Conservation (phyloP, 2,113 vertebrate species). For the Formicarius rufipectus region DNA sequence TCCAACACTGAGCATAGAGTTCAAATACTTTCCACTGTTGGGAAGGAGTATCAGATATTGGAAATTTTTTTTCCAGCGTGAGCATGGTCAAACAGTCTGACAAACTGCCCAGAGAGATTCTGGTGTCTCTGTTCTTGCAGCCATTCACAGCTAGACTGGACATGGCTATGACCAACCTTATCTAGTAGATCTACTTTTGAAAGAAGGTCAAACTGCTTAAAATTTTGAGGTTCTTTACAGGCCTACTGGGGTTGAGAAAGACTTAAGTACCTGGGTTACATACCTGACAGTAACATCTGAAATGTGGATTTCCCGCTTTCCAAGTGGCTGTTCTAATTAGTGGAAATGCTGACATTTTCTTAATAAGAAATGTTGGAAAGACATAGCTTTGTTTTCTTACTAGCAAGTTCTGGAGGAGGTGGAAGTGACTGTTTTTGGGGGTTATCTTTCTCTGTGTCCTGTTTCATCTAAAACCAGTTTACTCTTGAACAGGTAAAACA, state of each 20-base stretch:
- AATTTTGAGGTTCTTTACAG: not conserved
- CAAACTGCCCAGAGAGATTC: not conserved
- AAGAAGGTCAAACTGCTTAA: not conserved
- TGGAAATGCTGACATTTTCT: not conserved
- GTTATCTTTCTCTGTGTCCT: not conserved
- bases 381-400: not conserved
- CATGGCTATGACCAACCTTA: not conserved
- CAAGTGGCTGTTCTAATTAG: not conserved
- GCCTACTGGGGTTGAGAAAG: not conserved
- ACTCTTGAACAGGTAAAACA: not conserved
- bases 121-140: not conserved
- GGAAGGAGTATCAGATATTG: not conserved
- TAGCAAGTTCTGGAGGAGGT: not conserved
- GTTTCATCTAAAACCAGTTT: not conserved
- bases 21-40: rapidly evolving
- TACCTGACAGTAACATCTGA: not conserved
- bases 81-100: not conserved
- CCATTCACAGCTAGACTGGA: not conserved
- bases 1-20: no score
- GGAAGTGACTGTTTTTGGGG: not conserved
- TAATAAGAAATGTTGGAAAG: not conserved
- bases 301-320: not conserved
- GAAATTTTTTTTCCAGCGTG: rapidly evolving
- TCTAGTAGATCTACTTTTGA: not conserved
- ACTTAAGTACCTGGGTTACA: not conserved